phyloP scores from a whole-genome alignment of 2,888 invertebrate species.

The Entomobrya proxima region DNA sequence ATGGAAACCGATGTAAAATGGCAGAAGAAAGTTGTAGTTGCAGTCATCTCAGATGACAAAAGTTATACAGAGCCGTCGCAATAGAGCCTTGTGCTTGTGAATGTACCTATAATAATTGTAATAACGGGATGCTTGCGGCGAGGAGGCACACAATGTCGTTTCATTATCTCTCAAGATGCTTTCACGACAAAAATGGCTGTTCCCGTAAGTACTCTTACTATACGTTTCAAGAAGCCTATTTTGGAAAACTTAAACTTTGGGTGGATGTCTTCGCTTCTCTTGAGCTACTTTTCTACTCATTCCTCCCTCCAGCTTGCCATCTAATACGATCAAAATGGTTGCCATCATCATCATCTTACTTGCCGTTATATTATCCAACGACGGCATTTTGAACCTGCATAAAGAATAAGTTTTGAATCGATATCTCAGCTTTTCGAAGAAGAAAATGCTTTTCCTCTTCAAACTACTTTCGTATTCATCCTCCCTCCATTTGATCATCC shows the following conservation, averaged over 20 bases:
- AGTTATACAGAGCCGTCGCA: conserved; percentile 10
- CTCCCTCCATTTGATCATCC: conserved; percentile 37
- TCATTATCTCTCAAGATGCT: conserved; percentile 64
- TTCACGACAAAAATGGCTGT: conserved; percentile 57
- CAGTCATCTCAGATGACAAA: conserved; percentile 43
- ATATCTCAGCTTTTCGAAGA: conserved; percentile 32
- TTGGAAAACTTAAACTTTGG: conserved; percentile 35
- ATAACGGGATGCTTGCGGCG: conserved; percentile 57
- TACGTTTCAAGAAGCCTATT: not conserved
- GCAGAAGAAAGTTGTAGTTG: conserved; percentile 34
- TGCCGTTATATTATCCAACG: conserved; percentile 55
- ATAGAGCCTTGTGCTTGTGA: conserved; percentile 25
- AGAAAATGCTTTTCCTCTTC: conserved; percentile 14
- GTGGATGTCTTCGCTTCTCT: not conserved
- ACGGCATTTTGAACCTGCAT: conserved; percentile 43
- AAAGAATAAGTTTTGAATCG: conserved; percentile 44
- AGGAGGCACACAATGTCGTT: conserved; percentile 49
- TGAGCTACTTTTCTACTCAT: not conserved
- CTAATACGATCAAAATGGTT: conserved; percentile 51
- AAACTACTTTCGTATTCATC: conserved; percentile 36
- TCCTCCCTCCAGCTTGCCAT: conserved; percentile 36
- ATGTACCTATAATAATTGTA: conserved; percentile 56
- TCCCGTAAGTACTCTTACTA: conserved; percentile 22
- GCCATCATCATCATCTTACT: conserved; percentile 43
- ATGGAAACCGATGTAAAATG: conserved; percentile 48